Percentiles rank a stretch among this genome's conserved stretches.
Evolutionary conservation across 2,113 vertebrate species (phyloP).

Genomic region (Calonectris borealis): DNA sequence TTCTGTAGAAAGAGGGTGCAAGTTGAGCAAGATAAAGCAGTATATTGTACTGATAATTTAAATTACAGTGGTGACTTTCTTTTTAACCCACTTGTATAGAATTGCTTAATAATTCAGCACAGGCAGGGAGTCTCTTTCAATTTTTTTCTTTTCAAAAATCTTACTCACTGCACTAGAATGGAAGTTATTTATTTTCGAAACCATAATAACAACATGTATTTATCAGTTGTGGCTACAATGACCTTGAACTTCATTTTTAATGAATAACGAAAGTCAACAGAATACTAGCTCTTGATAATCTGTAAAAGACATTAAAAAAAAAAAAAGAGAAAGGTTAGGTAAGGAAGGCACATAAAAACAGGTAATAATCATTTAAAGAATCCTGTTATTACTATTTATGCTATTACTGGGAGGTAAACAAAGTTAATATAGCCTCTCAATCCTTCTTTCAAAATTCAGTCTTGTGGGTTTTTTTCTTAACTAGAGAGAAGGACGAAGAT

Average conservation of each 20-base stretch:
- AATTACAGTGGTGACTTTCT: not conserved
- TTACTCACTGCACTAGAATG: not conserved
- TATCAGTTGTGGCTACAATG: not conserved
- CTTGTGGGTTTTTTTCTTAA: not conserved
- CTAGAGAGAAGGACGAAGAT: not conserved
- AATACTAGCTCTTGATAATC: not conserved
- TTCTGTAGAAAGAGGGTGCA: not conserved
- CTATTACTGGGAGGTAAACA: not conserved
- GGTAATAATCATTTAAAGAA: not conserved
- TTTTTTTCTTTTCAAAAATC: not conserved
- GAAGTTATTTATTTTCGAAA: not conserved
- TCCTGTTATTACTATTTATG: not conserved
- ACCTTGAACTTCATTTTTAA: slow-evolving; percentile 30
- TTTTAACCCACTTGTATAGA: not conserved
- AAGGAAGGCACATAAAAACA: not conserved
- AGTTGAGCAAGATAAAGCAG: not conserved
- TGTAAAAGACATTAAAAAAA: not conserved
- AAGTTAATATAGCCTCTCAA: not conserved
- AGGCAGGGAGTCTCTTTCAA: not conserved
- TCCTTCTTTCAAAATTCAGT: not conserved
- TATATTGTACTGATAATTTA: not conserved
- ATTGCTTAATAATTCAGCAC: not conserved
- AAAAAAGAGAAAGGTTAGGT: not conserved
- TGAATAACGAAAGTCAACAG: slow-evolving; percentile 12
- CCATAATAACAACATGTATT: not conserved